These are phyloP conservation scores for Lymantria dispar DNA, from an alignment of 2,888 invertebrate species.

Conservation along the genomic window DNA sequence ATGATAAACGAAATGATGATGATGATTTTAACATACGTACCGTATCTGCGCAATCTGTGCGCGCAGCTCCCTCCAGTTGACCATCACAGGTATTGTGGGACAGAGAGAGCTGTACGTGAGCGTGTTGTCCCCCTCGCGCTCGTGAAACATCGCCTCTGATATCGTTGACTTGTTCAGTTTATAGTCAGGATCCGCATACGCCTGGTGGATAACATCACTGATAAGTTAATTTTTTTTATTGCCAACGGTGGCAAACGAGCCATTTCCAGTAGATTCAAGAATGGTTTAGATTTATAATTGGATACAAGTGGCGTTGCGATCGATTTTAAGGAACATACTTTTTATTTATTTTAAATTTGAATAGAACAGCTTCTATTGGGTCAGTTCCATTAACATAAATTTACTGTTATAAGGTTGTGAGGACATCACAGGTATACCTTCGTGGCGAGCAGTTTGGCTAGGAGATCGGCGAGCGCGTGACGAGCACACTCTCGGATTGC, in stretches of 20 bases:
- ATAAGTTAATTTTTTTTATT: too few species aligned
- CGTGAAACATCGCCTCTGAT: slow-evolving; percentile 83
- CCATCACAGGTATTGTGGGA: slow-evolving; percentile 92
- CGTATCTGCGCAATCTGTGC: slow-evolving; percentile 47
- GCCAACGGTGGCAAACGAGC: too few species aligned
- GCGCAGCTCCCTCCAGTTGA: slow-evolving; percentile 94
- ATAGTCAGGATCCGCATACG: slow-evolving; percentile 95
- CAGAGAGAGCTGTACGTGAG: slow-evolving; percentile 89
- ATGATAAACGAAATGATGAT: too few species aligned
- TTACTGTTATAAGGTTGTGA: too few species aligned
- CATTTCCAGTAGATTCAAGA: too few species aligned
- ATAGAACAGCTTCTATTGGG: too few species aligned
- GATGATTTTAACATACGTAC: slow-evolving; percentile 27
- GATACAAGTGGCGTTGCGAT: too few species aligned
- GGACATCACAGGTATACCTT: slow-evolving; percentile 71
- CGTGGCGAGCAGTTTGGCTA: slow-evolving; percentile 91
- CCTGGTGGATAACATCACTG: slow-evolving; percentile 60
- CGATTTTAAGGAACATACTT: too few species aligned
- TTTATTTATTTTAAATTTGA: too few species aligned
- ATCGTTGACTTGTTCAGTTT: slow-evolving; percentile 95
- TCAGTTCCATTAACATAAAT: too few species aligned
- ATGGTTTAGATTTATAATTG: too few species aligned
- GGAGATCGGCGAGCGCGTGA: slow-evolving; percentile 85
- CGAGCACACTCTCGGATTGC: slow-evolving; percentile 90
- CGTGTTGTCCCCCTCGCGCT: slow-evolving; percentile 74